Percentiles rank a stretch among this genome's conserved stretches.
These are phyloP conservation scores for Rallus limicola DNA, from an alignment of 2,113 vertebrate genomes.

Conservation along the genomic window DNA sequence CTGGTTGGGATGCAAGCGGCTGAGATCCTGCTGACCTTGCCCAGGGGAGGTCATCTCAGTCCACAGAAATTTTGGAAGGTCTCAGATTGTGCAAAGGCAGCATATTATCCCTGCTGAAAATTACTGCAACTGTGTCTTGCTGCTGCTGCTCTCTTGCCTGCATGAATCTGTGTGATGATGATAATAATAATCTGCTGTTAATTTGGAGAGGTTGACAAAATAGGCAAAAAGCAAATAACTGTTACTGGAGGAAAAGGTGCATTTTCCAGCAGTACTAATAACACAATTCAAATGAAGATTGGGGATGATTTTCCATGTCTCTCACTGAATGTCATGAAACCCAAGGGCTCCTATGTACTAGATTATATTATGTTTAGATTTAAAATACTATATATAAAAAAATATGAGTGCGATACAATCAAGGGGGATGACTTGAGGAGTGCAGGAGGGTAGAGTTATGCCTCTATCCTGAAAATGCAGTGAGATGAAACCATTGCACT, in stretches of 20 bases:
- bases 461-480: not conserved
- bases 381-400: not conserved
- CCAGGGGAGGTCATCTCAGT: not conserved
- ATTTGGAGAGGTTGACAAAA: not conserved
- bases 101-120: not conserved
- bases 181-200: not conserved
- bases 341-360: not conserved
- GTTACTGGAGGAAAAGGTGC: not conserved
- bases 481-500: not conserved
- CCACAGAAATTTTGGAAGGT: not conserved
- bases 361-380: not conserved
- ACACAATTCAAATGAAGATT: not conserved
- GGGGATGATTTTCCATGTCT: not conserved
- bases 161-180: not conserved
- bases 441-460: not conserved
- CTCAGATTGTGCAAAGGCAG: not conserved
- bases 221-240: not conserved
- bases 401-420: not conserved
- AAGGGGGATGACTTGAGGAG: not conserved
- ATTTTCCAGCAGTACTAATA: not conserved
- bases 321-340: not conserved
- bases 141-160: not conserved
- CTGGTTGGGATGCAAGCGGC: not conserved
- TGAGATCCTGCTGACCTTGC: constrained; percentile 20
- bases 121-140: not conserved